Base-by-base conservation (phyloP, 2,888 invertebrate genomes). In the Drepanosiphum platanoidis region DNA sequence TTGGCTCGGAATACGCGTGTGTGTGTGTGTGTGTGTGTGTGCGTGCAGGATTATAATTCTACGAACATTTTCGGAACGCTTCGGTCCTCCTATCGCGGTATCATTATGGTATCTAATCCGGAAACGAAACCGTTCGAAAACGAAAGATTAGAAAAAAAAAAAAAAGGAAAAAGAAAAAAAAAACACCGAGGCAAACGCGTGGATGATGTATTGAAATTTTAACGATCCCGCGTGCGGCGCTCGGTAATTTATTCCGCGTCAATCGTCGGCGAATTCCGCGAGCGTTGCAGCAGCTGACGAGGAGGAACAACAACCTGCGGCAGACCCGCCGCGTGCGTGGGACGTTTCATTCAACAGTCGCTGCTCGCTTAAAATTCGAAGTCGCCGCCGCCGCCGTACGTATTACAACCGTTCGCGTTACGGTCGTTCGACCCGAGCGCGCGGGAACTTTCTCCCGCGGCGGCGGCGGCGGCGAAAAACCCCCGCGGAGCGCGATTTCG, bases 331-430 rank as follows among this genome's bases (percentile, higher is more conserved):
- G n/a, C 39, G 30, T 7, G 82, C 30, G 83, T 84, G 83, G 83
- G 83, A 52, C 66, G 83, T 77, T 84, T 75, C 83, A 77, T 84
- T 84, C 83, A 84, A 52, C 46, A 58, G n/a, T 13, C 42, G n/a
- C 11, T 27, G 22, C 30, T 39, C 79, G 18, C 42, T 42, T 34
- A n/a, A 39, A 64, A 42, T 46, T 46, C 46, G 30, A 32, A 7
- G 34, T 11, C 27, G 70, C n/a, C 15, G 32, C 34, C 52, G 15
- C 46, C 71, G 27, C 4, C 36, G 70, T n/a, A n/a, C 2, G 7
- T 15, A 32, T 3, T 34, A 15, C 0, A 13, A 39, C 9, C 13
- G 39, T 42, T 72, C 68, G 36, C 15, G 11, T 27, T 61, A 27
- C 22, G 0, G 27, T 72, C 30, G 15, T 46, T 46, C 8, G 46